Evolutionary conservation across 1,140 invertebrate genomes (phyloP).

Genomic region (Drosophila mayri): DNA sequence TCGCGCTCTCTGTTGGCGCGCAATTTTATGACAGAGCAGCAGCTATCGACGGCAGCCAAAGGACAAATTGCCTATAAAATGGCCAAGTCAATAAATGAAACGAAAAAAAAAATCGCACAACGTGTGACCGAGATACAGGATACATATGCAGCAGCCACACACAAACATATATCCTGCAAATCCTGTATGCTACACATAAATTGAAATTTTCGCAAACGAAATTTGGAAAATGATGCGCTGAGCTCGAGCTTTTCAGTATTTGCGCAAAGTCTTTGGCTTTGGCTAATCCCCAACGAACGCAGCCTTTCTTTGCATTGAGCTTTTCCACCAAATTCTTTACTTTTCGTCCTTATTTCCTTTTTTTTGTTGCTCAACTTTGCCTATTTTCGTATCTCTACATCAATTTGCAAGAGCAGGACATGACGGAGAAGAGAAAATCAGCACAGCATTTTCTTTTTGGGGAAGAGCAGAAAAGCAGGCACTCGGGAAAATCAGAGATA

Average conservation of each 20-base stretch:
- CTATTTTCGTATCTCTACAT: slow-evolving; percentile 67
- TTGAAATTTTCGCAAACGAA: slow-evolving; percentile 56
- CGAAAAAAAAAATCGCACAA: slow-evolving; percentile 5
- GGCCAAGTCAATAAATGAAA: slow-evolving; percentile 46
- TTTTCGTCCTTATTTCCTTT: slow-evolving; percentile 23
- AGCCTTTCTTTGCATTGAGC: slow-evolving; percentile 66
- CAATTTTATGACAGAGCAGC: slow-evolving; percentile 65
- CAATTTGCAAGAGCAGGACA: slow-evolving; percentile 16
- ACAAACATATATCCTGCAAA: slow-evolving; percentile 24
- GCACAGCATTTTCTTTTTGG: slow-evolving; percentile 31
- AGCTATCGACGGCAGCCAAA: slow-evolving; percentile 59
- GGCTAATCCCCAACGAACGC: slow-evolving; percentile 55
- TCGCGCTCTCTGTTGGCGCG: slow-evolving; percentile 31
- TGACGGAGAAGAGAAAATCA: slow-evolving; percentile 23
- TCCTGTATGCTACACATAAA: slow-evolving; percentile 32
- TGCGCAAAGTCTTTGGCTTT: slow-evolving; percentile 69
- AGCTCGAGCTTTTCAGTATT: slow-evolving; percentile 77
- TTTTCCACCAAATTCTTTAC: slow-evolving; percentile 60
- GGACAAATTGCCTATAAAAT: slow-evolving; percentile 73
- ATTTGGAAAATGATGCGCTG: slow-evolving; percentile 63
- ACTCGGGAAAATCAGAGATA: slow-evolving; percentile 2
- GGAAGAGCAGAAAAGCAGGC: slow-evolving; percentile 12
- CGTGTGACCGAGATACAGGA: slow-evolving; percentile 38
- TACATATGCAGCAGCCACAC: slow-evolving; percentile 3
- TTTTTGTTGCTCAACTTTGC: slow-evolving; percentile 40